Conservation (phyloP, 2,113 vertebrate species). For the Phyllostomus hastatus region DNA sequence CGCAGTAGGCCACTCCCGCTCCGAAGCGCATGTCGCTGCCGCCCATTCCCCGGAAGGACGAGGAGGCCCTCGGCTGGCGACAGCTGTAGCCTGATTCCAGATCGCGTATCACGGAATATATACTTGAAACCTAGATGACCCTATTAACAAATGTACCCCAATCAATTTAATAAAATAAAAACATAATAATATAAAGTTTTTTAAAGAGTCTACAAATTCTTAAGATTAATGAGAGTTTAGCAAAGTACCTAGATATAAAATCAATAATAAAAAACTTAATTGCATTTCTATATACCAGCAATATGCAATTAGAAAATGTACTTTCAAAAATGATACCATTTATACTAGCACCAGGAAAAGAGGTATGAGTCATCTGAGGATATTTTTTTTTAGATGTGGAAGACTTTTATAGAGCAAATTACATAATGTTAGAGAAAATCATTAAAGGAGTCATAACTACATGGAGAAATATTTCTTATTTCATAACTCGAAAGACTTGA, state of each 20-base stretch:
- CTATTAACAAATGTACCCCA: no score
- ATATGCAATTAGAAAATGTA: not conserved
- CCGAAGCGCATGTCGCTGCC: no score
- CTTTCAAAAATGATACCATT: not conserved
- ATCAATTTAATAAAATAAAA: not conserved
- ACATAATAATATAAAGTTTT: not conserved
- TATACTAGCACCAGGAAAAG: not conserved
- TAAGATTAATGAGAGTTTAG: not conserved
- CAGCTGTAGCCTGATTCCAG: no score
- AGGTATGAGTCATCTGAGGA: not conserved
- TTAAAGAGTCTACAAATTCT: not conserved
- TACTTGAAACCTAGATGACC: no score
- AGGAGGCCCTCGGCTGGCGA: no score
- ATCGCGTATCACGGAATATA: no score
- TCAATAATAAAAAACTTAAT: not conserved
- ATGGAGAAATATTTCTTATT: not conserved
- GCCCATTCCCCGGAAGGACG: no score
- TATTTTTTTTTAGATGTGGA: not conserved
- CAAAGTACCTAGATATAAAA: not conserved
- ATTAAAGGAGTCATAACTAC: not conserved
- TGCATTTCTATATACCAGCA: not conserved
- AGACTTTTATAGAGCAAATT: constrained; percentile 26
- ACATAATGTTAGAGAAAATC: not conserved
- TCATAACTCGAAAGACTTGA: not conserved
- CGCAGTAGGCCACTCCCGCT: no score